A percentile compares a stretch with the other conserved stretches of the same genome.
Evolutionary conservation across 2,797 vertebrate genomes (phyloP).

Genomic region (Valencia hispanica): DNA sequence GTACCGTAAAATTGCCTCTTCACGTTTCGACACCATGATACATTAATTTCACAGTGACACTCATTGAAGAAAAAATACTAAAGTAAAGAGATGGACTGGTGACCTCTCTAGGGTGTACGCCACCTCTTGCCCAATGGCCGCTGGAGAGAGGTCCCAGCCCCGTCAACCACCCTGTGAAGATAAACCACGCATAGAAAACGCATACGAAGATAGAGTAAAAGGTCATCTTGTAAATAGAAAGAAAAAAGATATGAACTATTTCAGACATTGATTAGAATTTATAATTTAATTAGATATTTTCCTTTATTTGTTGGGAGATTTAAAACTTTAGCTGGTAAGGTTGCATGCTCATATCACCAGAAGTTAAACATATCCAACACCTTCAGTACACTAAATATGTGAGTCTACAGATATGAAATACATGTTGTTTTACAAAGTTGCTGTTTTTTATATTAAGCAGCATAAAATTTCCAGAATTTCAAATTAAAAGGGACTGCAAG

Average conservation of each 20-base stretch:
- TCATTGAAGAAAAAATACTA: background rate
- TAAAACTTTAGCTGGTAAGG: too few species aligned
- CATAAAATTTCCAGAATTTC: too few species aligned
- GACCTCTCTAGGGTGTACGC: background rate
- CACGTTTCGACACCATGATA: background rate
- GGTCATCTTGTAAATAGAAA: background rate
- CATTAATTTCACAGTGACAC: background rate
- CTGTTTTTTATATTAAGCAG: too few species aligned
- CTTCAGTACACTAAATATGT: background rate
- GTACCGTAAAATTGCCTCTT: background rate
- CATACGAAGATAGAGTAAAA: background rate
- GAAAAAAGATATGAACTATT: background rate
- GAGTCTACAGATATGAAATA: background rate
- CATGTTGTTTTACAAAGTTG: too few species aligned
- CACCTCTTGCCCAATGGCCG: background rate
- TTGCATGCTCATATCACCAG: background rate
- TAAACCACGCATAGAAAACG: background rate
- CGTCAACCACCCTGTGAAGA: background rate
- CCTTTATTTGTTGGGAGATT: background rate
- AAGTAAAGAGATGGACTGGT: background rate
- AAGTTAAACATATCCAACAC: background rate
- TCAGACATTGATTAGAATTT: too few species aligned
- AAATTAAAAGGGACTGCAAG: too few species aligned
- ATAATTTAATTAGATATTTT: too few species aligned
- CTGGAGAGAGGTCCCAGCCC: background rate